Evolutionary conservation across 2,113 vertebrate species (phyloP).

Genomic region (Cyphomyrus plagiostoma): DNA sequence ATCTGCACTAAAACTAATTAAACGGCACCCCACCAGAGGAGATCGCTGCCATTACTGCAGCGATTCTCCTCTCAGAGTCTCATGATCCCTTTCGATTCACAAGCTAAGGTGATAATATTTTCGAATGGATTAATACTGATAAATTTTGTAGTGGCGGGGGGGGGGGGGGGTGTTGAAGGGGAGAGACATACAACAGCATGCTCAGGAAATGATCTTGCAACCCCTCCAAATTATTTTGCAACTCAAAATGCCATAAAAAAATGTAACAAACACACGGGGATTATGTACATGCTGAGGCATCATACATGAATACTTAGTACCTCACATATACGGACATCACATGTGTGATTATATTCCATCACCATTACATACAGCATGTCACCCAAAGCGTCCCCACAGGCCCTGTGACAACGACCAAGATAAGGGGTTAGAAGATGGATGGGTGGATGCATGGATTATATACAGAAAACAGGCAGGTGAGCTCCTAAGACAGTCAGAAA

Average conservation of each 20-base stretch:
- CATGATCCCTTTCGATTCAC: not conserved
- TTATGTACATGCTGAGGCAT: not conserved
- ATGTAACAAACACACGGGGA: not conserved
- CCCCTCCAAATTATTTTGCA: not conserved
- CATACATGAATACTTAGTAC: not conserved
- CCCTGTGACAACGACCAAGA: not conserved
- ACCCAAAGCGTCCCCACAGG: not conserved
- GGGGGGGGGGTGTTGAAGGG: too few species aligned
- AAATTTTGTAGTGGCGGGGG: not conserved
- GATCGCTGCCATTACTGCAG: not conserved
- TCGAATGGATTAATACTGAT: not conserved
- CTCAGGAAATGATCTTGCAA: not conserved
- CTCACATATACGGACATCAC: not conserved
- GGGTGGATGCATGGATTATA: not conserved
- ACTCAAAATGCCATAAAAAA: not conserved
- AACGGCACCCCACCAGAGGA: not conserved
- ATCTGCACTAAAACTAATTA: not conserved
- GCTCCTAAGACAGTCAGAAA: not conserved
- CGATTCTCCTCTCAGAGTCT: not conserved
- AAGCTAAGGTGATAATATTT: not conserved
- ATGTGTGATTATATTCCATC: not conserved
- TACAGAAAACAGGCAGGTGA: not conserved
- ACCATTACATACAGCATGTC: not conserved
- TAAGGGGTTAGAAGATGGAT: not conserved
- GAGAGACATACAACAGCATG: not conserved